Evolutionary conservation across 1,140 invertebrate species (phyloP), one percentile per base, ranked within the genome.

Genomic region (Eulimnadia texana): DNA sequence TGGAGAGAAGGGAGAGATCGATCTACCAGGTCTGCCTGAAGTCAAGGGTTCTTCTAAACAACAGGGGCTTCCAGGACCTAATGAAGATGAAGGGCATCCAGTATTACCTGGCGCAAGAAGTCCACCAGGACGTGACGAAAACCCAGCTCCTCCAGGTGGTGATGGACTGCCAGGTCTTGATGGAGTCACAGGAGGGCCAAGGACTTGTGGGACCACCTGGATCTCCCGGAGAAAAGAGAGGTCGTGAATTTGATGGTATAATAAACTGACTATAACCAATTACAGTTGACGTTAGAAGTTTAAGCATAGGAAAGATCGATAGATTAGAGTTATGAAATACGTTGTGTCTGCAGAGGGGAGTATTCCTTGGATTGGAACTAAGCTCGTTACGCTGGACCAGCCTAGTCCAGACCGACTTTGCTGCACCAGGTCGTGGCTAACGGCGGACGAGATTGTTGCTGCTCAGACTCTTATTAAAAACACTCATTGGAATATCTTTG

Each of bases 1-100:
- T 23, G 84, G 84, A 64, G 73, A 77, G 59, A 83, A 82, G 63
- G 84, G 61, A 49, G 69, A 71, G 10, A 60, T 64, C 49, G 71
- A 70, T 2, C 64, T 67, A 25, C 63, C 66, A n/a, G 70, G 70
- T 42, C 59, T 69, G 19, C 68, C 68, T 20, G 67, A 70, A 11
- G 58, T 65, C 3, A 23, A 60, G 29, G 70, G 69, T 2, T 57
- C 57, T 6, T 64, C 69, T 53, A 71, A 68, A 50, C 59, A 52
- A 16, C 55, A 60, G 28, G 72, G 72, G 24, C 61, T 64, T 19
- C 22, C 16, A 23, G 61, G 61, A 27, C 10, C 29, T 23, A 49
- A 29, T 33, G 65, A 64, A 28, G 60, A 64, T 1, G 24, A 53
- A 22, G 65, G 66, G 19, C 49, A 57, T 24, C 3, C 25, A 19